phyloP scores from a whole-genome alignment of 53 echinoderm and acorn worm species.

The Zoroaster sp. region DNA sequence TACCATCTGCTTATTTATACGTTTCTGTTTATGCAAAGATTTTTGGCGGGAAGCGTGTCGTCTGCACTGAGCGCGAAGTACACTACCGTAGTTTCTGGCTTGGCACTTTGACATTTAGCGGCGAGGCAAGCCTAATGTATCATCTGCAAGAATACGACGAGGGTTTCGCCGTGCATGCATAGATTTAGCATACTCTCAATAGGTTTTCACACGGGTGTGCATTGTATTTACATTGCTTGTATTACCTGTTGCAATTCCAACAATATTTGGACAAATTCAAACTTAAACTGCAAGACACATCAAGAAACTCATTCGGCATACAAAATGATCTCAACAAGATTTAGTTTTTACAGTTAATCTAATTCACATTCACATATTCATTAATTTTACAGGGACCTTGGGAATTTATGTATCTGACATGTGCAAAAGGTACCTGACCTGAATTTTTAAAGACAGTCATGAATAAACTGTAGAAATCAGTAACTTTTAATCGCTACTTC shows the following conservation, averaged over 20 bases:
- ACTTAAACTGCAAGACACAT: not conserved
- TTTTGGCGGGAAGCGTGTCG: not conserved
- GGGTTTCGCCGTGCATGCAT: not conserved
- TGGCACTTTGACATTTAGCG: conserved; percentile 41
- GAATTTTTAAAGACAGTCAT: no score
- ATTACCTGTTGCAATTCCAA: not conserved
- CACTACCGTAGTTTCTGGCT: not conserved
- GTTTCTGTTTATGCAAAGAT: not conserved
- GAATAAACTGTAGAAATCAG: no score
- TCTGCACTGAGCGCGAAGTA: not conserved
- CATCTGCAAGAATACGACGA: not conserved
- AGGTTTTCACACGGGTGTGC: not conserved
- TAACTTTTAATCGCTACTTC: no score
- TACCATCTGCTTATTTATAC: not conserved
- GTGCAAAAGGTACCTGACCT: no score
- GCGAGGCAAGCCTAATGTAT: not conserved
- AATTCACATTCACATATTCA: no score
- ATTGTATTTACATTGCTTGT: not conserved
- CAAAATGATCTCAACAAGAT: no score
- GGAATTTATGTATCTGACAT: no score
- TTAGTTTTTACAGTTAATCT: no score
- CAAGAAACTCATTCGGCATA: no score
- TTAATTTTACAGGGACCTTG: no score
- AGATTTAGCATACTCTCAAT: not conserved
- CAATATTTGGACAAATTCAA: not conserved